Evolutionary conservation across 1,140 invertebrate species (phyloP).

Genomic region (Drosophila pseudoananassae): DNA sequence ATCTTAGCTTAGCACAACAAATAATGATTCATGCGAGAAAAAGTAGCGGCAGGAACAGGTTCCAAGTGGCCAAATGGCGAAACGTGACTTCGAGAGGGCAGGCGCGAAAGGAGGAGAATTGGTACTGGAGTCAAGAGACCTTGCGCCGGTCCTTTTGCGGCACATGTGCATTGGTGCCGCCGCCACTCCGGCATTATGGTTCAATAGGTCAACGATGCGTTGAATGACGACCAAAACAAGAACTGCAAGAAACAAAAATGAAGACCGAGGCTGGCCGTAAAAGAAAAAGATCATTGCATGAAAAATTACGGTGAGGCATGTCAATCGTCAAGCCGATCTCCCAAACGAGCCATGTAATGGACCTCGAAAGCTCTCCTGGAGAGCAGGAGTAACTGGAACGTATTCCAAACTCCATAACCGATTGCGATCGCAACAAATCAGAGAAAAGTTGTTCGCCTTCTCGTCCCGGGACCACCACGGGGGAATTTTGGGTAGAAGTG

Average conservation of each 20-base stretch:
- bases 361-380: constrained; percentile 18
- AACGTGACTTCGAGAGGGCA: constrained; percentile 55
- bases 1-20: constrained; percentile 57
- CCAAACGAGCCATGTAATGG: constrained; percentile 73
- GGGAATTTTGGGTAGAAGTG: constrained; percentile 22
- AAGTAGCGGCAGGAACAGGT: constrained; percentile 78
- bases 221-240: constrained; percentile 59
- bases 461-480: constrained; percentile 35
- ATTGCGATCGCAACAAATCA: constrained; percentile 81
- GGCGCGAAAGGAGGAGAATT: not conserved
- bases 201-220: constrained; percentile 83
- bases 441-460: constrained; percentile 61
- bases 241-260: not conserved
- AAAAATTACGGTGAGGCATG: constrained; percentile 79
- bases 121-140: constrained; percentile 10
- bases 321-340: constrained; percentile 70
- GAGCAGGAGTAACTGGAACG: constrained; percentile 35
- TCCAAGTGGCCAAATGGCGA: constrained; percentile 43
- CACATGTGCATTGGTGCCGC: constrained; percentile 52
- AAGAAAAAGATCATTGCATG: constrained; percentile 71
- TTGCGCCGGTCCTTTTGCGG: constrained; percentile 63
- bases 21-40: constrained; percentile 81
- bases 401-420: constrained; percentile 41
- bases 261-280: constrained; percentile 34
- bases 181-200: constrained; percentile 65